These are phyloP conservation scores for Phaonia tiefii DNA, from an alignment of 2,888 invertebrate species.

Conservation along the genomic window DNA sequence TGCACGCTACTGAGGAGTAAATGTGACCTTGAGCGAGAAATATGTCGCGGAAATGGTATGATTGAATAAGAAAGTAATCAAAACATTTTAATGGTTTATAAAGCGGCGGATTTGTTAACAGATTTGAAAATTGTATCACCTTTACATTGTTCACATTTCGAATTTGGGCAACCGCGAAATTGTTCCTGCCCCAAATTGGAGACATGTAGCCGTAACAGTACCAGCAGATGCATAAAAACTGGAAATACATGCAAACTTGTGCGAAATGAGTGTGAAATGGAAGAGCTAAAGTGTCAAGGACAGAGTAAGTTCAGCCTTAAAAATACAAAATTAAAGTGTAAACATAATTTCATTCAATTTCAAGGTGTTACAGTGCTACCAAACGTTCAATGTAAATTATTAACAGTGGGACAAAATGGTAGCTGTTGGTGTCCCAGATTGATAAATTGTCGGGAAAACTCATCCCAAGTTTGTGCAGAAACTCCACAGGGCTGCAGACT, in stretches of 20 bases:
- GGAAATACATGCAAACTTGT: slow-evolving; percentile 14
- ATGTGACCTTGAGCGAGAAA: slow-evolving; percentile 40
- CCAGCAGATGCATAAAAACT: slow-evolving; percentile 40
- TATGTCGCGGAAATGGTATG: slow-evolving; percentile 46
- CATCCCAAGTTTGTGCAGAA: slow-evolving; percentile 32
- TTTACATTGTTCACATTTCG: slow-evolving; percentile 19
- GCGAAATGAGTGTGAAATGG: slow-evolving; percentile 39
- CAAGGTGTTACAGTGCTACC: slow-evolving; percentile 40
- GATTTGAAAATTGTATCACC: slow-evolving; percentile 13
- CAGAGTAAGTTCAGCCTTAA: slow-evolving; percentile 43
- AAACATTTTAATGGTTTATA: no score
- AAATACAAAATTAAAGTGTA: no score
- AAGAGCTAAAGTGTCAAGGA: slow-evolving; percentile 43
- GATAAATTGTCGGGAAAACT: slow-evolving; percentile 34
- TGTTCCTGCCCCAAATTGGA: slow-evolving; percentile 45
- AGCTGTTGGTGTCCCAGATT: slow-evolving; percentile 39
- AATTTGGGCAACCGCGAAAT: slow-evolving; percentile 11
- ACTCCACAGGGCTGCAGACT: slow-evolving; percentile 9
- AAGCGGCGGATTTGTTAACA: no score
- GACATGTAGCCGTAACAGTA: slow-evolving; percentile 27
- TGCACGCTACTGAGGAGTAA: slow-evolving; percentile 41
- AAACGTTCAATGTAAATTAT: slow-evolving; percentile 32
- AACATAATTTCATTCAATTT: no score
- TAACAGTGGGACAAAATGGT: slow-evolving; percentile 11
- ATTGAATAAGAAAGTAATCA: no score